phyloP scores from a whole-genome alignment of 2,888 invertebrate genomes.

The Drosophila dives region DNA sequence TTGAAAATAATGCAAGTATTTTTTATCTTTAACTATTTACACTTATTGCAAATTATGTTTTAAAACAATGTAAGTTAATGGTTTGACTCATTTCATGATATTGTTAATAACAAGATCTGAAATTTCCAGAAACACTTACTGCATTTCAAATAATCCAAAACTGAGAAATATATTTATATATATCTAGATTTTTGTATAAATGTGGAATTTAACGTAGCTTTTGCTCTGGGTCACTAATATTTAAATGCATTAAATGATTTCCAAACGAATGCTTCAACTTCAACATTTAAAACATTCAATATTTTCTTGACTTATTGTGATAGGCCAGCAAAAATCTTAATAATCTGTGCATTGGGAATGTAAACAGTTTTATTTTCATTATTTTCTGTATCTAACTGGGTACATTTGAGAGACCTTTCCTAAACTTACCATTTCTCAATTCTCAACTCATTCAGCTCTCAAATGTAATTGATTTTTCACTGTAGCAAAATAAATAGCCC shows the following conservation, averaged over 20 bases:
- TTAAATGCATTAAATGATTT: slow-evolving; percentile 14
- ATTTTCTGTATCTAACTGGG: neutral
- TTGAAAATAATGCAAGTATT: neutral
- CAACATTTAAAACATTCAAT: neutral
- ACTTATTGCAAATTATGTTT: slow-evolving; percentile 1
- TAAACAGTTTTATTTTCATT: neutral
- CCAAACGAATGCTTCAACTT: neutral
- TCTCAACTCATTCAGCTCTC: neutral
- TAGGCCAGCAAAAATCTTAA: neutral
- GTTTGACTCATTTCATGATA: neutral
- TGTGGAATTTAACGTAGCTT: neutral
- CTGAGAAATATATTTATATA: neutral
- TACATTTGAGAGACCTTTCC: slow-evolving; percentile 1
- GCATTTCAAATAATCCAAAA: neutral
- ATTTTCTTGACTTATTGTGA: neutral
- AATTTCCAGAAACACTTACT: neutral
- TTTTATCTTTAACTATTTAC: neutral
- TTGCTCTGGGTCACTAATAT: neutral
- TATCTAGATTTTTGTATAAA: neutral
- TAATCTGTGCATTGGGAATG: slow-evolving; percentile 9
- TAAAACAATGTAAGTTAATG: neutral
- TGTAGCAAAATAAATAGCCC: neutral
- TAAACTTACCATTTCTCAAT: slow-evolving; percentile 32
- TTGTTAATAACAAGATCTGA: neutral
- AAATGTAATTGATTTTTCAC: slow-evolving; percentile 21